Evolutionary conservation across 2,888 invertebrate genomes (phyloP).

Genomic region (Erebia ligea): DNA sequence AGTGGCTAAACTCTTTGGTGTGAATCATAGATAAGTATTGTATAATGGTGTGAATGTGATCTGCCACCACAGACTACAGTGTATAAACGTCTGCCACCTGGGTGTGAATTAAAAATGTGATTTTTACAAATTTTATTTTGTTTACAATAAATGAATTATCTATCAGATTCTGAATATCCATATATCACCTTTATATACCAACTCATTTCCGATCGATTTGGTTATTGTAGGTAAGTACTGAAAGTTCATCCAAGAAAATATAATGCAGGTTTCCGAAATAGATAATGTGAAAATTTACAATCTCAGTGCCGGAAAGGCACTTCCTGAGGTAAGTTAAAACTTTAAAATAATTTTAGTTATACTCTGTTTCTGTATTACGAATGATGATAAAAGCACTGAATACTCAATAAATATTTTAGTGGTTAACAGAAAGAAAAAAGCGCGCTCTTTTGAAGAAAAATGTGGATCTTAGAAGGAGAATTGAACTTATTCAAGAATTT

Average conservation of each 20-base stretch:
- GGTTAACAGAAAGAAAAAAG: conserved; percentile 93
- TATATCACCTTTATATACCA: too few relatives aligned
- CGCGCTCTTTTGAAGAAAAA: conserved; percentile 92
- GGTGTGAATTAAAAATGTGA: too few relatives aligned
- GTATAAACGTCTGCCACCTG: too few relatives aligned
- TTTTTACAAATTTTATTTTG: neutral
- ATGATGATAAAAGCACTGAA: neutral
- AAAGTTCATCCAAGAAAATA: conserved; percentile 41
- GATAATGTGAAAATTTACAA: conserved; percentile 99
- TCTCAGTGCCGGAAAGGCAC: conserved; percentile 96
- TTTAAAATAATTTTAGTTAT: neutral
- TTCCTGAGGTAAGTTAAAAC: conserved; percentile 92
- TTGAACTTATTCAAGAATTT: conserved; percentile 99
- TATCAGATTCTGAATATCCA: neutral
- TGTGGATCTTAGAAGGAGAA: conserved; percentile 93
- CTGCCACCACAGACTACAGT: too few relatives aligned
- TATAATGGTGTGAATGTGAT: too few relatives aligned
- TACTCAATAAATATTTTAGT: conserved; percentile 80
- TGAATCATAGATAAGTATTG: too few relatives aligned
- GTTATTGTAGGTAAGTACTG: too few relatives aligned
- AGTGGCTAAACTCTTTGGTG: too few relatives aligned
- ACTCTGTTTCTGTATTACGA: neutral
- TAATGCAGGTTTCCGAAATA: conserved; percentile 95
- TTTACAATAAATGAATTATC: too few relatives aligned
- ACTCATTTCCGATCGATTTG: too few relatives aligned